Evolutionary conservation across 2,113 vertebrate species (phyloP).

Genomic region (Lichenostomus cassidix): DNA sequence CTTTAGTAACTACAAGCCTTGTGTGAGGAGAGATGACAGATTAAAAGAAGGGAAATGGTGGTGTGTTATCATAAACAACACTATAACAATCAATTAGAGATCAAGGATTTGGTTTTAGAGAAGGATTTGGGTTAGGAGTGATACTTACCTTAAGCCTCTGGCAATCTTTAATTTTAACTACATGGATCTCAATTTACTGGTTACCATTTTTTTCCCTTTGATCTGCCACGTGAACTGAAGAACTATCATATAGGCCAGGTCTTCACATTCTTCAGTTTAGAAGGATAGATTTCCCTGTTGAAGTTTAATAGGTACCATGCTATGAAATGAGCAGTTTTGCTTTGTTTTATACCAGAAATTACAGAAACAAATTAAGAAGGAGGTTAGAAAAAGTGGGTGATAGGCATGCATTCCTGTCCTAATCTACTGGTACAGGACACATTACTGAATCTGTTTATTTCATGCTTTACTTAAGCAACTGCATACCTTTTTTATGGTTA

Average conservation of each 20-base stretch:
- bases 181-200: accelerated
- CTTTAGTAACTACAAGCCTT: not conserved
- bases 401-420: not conserved
- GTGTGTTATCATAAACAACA: not conserved
- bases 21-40: not conserved
- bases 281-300: not conserved
- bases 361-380: not conserved
- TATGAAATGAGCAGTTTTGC: not conserved
- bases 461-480: not conserved
- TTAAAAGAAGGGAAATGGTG: not conserved
- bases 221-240: not conserved
- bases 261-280: not conserved
- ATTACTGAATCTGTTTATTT: not conserved
- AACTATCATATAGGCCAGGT: not conserved
- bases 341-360: not conserved
- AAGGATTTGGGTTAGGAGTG: not conserved
- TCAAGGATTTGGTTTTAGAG: not conserved
- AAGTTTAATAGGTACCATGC: not conserved
- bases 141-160: not conserved
- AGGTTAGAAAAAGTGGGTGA: not conserved
- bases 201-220: not conserved
- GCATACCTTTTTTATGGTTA: not conserved
- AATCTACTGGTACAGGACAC: not conserved
- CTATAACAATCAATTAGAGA: not conserved
- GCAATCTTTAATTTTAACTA: not conserved